Evolutionary conservation across 2,113 vertebrate genomes (phyloP).

Genomic region (Solea senegalensis): DNA sequence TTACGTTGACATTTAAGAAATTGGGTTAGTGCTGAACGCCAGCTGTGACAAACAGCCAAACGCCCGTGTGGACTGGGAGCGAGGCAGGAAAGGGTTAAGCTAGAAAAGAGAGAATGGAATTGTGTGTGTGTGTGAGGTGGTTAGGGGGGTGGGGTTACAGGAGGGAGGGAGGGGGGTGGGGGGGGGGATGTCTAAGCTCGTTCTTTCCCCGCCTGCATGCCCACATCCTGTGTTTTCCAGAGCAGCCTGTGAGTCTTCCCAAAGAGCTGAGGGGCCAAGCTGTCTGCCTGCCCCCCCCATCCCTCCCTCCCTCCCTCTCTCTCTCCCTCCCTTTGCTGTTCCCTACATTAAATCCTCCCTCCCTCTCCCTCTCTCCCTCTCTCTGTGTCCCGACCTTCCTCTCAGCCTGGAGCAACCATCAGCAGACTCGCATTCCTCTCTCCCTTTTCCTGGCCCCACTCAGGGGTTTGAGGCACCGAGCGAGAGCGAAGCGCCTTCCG

Average conservation of each 20-base stretch:
- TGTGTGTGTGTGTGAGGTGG: slow-evolving; percentile 39
- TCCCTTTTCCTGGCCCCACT: slow-evolving; percentile 77
- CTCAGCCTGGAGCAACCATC: slow-evolving; percentile 77
- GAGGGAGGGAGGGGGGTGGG: slow-evolving; percentile 24
- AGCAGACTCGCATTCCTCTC: slow-evolving; percentile 77
- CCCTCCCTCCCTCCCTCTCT: slow-evolving; percentile 22
- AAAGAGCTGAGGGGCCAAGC: slow-evolving; percentile 80
- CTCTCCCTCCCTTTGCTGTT: slow-evolving; percentile 44
- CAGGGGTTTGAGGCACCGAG: slow-evolving; percentile 49
- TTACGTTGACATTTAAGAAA: slow-evolving; percentile 23
- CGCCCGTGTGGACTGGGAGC: not conserved
- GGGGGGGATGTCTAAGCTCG: slow-evolving; percentile 72
- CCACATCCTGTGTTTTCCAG: slow-evolving; percentile 85
- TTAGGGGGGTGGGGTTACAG: slow-evolving; percentile 30
- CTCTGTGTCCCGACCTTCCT: slow-evolving; percentile 69
- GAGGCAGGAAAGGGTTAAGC: slow-evolving; percentile 77
- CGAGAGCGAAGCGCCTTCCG: slow-evolving; percentile 31
- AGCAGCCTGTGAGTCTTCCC: slow-evolving; percentile 78
- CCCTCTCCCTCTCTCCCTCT: slow-evolving; percentile 41
- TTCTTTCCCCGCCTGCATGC: slow-evolving; percentile 75
- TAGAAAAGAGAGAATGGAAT: slow-evolving; percentile 54
- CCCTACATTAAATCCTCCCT: slow-evolving; percentile 75
- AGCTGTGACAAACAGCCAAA: slow-evolving; percentile 10
- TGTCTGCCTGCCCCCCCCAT: slow-evolving; percentile 75
- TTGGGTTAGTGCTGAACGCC: not conserved